Percentiles rank a stretch among this genome's conserved stretches.
Evolutionary conservation across 2,888 invertebrate species (phyloP).

Genomic region (Hirudinaria manillensis): DNA sequence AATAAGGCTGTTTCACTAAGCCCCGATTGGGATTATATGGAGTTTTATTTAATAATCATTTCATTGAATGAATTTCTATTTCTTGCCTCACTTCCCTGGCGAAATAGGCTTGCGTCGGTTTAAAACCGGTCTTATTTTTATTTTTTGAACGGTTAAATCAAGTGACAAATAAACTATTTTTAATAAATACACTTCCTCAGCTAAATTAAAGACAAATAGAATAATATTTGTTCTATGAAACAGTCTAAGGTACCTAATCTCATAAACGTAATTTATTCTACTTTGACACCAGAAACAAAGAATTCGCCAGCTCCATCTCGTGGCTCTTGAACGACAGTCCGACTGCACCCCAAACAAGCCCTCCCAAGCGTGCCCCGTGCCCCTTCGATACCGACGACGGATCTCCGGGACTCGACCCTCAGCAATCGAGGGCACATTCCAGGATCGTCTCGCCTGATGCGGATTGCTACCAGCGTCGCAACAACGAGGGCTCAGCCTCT

Average conservation of each 20-base stretch:
- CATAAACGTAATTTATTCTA: neutral
- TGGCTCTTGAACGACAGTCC: constrained; percentile 13
- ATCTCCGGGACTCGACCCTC: neutral
- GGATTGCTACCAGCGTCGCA: neutral
- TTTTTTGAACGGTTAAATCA: too few relatives aligned
- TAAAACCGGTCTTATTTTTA: too few relatives aligned
- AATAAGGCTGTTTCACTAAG: too few relatives aligned
- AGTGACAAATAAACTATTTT: too few relatives aligned
- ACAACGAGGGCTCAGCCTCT: neutral
- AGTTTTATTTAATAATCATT: too few relatives aligned
- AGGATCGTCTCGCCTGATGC: neutral
- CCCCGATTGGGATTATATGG: too few relatives aligned
- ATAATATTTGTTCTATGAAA: too few relatives aligned
- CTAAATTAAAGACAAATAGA: too few relatives aligned
- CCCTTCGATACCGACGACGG: neutral
- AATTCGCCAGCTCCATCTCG: constrained; percentile 11
- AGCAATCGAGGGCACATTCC: neutral
- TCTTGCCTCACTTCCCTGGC: too few relatives aligned
- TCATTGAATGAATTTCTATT: too few relatives aligned
- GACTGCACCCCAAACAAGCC: neutral
- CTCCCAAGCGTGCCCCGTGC: neutral
- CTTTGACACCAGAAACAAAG: neutral
- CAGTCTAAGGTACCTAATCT: neutral
- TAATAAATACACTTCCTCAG: too few relatives aligned
- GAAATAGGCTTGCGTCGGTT: too few relatives aligned